Conservation (phyloP, 2,113 vertebrate genomes). For the Platysternon megacephalum region DNA sequence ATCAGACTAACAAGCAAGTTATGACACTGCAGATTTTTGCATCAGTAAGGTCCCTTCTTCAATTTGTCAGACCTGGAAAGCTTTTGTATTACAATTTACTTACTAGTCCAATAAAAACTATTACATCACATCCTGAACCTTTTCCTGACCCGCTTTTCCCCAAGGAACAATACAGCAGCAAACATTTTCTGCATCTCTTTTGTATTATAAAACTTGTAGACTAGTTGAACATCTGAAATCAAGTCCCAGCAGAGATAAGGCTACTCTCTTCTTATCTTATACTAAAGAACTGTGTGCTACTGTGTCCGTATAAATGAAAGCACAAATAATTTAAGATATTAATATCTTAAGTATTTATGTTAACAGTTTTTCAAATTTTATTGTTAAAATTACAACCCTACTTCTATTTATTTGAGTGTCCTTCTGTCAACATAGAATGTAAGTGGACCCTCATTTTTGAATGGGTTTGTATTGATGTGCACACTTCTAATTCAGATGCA, state of each 20-base stretch:
- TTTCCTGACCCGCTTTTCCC: neutral
- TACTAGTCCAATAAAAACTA: slow-evolving; percentile 36
- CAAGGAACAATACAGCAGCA: neutral
- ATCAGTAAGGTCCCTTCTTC: neutral
- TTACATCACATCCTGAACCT: neutral
- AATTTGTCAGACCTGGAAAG: slow-evolving; percentile 33
- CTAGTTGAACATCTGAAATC: neutral
- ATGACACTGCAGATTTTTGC: slow-evolving; percentile 40
- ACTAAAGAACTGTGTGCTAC: neutral
- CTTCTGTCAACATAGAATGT: neutral
- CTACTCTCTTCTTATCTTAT: neutral
- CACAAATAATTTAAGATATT: neutral
- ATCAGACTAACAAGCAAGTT: slow-evolving; percentile 41
- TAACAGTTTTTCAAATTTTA: neutral
- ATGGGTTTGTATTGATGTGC: neutral
- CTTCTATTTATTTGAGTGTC: neutral
- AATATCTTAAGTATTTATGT: fast-evolving
- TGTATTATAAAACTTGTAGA: neutral
- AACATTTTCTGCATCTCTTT: neutral
- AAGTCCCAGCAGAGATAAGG: neutral
- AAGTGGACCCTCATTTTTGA: neutral
- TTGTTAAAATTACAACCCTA: neutral
- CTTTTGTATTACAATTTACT: slow-evolving; percentile 49
- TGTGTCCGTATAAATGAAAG: neutral
- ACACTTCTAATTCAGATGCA: neutral